These are phyloP conservation scores for Quadroppia sp. DNA, from an alignment of 2,888 invertebrate genomes.

Conservation along the genomic window DNA sequence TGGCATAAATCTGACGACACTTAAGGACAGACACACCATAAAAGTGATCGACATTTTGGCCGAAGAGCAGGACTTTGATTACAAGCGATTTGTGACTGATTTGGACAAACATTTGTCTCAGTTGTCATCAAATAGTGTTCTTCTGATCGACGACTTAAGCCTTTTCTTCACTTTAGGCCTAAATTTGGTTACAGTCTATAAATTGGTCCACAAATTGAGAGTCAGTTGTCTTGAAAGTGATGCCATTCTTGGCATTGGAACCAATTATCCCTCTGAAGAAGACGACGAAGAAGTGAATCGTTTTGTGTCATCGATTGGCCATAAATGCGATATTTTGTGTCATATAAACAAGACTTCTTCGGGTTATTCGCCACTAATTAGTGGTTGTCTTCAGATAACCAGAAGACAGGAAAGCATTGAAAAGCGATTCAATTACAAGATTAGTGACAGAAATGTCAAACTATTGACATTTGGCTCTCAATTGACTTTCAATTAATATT, in stretches of 20 bases:
- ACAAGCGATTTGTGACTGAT: background rate
- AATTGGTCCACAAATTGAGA: slow-evolving; percentile 10
- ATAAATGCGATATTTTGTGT: slow-evolving; percentile 18
- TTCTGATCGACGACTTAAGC: slow-evolving; percentile 10
- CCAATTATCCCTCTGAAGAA: slow-evolving; percentile 5
- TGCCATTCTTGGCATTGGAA: background rate
- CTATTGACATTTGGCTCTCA: background rate
- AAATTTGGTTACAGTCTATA: background rate
- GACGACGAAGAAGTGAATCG: slow-evolving; percentile 28
- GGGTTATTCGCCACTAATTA: background rate
- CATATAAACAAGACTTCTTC: background rate
- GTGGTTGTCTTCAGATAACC: background rate
- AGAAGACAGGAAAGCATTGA: background rate
- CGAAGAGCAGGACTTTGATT: background rate
- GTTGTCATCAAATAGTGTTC: slow-evolving; percentile 5
- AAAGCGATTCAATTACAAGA: background rate
- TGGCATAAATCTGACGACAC: background rate
- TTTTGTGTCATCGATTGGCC: background rate
- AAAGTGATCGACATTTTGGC: background rate
- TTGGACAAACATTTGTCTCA: background rate
- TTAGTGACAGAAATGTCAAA: background rate
- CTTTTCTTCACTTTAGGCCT: background rate
- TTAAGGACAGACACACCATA: background rate
- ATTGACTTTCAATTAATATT: background rate
- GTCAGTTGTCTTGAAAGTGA: background rate